phyloP scores from a whole-genome alignment of 35 echinoderm and acorn worm species.

The Anneissia japonica region DNA sequence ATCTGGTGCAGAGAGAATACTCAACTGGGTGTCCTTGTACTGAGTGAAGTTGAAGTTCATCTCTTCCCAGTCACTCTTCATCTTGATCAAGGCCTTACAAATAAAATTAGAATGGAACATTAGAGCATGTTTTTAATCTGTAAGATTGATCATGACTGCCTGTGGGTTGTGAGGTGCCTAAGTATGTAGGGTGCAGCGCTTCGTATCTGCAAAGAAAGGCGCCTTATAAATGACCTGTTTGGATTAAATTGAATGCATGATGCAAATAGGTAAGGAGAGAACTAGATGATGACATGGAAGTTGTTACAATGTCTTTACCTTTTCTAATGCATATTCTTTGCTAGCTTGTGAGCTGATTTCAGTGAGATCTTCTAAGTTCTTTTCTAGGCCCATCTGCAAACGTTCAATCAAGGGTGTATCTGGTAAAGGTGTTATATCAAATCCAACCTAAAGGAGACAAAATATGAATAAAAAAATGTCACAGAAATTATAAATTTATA shows the following conservation, averaged over 20 bases:
- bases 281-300: too few relatives aligned
- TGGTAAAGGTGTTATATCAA: constrained; percentile 72
- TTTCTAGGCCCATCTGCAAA: constrained; percentile 93
- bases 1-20: constrained; percentile 83
- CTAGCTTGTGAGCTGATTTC: constrained; percentile 96
- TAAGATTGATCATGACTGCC: too few relatives aligned
- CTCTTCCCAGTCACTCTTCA: constrained; percentile 83
- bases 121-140: too few relatives aligned
- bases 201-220: too few relatives aligned
- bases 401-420: constrained; percentile 90
- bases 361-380: constrained; percentile 75
- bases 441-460: constrained; percentile 61
- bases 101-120: not conserved
- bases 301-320: too few relatives aligned
- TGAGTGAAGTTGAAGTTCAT: constrained; percentile 88
- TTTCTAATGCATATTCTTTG: constrained; percentile 98
- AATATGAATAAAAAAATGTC: not conserved
- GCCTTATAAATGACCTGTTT: too few relatives aligned
- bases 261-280: too few relatives aligned
- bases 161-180: too few relatives aligned
- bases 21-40: constrained; percentile 85
- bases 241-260: too few relatives aligned
- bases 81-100: constrained; percentile 76
- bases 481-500: not conserved
- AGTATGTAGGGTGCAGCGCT: too few relatives aligned